Evolutionary conservation across 2,888 invertebrate genomes (phyloP), one percentile per base, ranked within the genome.

Genomic region (Harpalus rufipes): DNA sequence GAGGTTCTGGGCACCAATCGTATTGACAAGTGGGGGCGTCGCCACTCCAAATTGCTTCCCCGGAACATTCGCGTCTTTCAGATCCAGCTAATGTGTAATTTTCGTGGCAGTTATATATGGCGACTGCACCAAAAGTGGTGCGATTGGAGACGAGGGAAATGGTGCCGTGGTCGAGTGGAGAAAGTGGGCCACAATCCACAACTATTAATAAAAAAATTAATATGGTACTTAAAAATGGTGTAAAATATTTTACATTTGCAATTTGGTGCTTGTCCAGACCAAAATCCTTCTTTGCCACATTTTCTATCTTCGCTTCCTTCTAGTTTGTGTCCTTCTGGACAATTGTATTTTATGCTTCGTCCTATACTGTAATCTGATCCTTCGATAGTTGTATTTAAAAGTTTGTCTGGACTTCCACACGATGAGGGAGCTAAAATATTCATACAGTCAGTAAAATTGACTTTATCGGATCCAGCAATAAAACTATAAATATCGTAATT

Each of bases 1-100:
- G 95, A 0, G 97, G 97, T 86, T 96, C 96, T 0, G 96, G 96
- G 89, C 97, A 97, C 97, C 97, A 95, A 91, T 97, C 95, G 89
- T 96, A 96, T 74, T 97, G 91, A 90, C 97, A 97, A 88, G 95
- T 94, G 0, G 97, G 96, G 7, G 95, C 93, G 83, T 94, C 94
- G 0, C 96, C 96, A 65, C 94, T 94, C 97, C 97, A 97, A 76
- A 92, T 90, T 0, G 95, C 96, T 58, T 94, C 93, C 85, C 95
- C 94, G 0, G 93, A 93, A 88, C 97, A 97, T n/a, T 92, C 92
- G 21, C 97, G 92, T 86, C 93, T 93, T 72, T 94, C 93, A 86
- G 92, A 94, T 0, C 97, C 97, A 6, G 96, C 95, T 1, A 97
- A 91, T 0, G 97, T 97, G 90, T 96, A 96, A 90, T 98, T 97